Percentiles rank a stretch among this genome's conserved stretches.
Evolutionary conservation across 2,113 vertebrate species (phyloP).

Genomic region (Tapirus terrestris): DNA sequence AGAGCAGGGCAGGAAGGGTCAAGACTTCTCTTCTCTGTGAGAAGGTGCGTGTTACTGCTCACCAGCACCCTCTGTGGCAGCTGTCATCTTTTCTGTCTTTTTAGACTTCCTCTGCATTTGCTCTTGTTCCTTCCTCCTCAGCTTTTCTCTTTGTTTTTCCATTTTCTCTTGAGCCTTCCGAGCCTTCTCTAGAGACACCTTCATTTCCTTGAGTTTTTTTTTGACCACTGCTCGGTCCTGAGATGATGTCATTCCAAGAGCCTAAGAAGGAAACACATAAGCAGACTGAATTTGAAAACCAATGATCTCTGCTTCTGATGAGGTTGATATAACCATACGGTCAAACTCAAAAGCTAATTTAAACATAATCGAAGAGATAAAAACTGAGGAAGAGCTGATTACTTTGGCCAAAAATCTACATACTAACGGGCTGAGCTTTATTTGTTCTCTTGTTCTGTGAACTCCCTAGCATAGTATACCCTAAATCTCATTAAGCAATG

Average conservation of each 20-base stretch:
- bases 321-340: not conserved
- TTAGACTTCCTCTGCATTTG: constrained; percentile 88
- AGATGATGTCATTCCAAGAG: constrained; percentile 92
- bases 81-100: constrained; percentile 75
- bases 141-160: constrained; percentile 93
- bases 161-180: constrained; percentile 93
- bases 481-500: not conserved
- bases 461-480: not conserved
- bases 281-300: not conserved
- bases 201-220: constrained; percentile 97
- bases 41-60: constrained; percentile 72
- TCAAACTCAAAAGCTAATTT: not conserved
- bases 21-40: accelerated
- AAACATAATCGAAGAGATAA: not conserved
- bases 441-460: not conserved
- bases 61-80: constrained; percentile 75
- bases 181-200: constrained; percentile 92
- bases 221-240: constrained; percentile 94
- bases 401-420: not conserved
- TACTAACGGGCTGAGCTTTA: not conserved
- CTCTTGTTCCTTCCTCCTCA: constrained; percentile 90
- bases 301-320: not conserved
- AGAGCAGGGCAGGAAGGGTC: not conserved
- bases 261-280: constrained; percentile 82
- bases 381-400: not conserved